Evolutionary conservation across 2,888 invertebrate genomes (phyloP), one percentile per base, ranked within the genome.

Genomic region (Selenia dentaria): DNA sequence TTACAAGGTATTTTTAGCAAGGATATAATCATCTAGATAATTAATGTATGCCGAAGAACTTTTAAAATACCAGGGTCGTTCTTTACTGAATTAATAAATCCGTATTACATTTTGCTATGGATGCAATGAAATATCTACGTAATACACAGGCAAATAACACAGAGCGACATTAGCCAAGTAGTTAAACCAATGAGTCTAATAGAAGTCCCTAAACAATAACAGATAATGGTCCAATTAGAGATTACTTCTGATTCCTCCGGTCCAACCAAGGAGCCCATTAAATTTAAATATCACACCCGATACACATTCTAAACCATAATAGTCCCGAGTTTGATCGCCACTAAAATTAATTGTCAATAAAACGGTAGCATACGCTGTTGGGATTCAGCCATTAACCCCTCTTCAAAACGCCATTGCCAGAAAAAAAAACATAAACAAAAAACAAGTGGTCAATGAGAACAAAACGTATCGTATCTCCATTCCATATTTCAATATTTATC

Each of bases 401-500:
- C 78, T 74, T 78, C 75, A 65, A 66, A 73, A 74, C 66, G 67
- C 79, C 77, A 83, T 81, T 82, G 81, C 65, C 65, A 55, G 57
- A 60, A 63, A 54, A 35, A 50, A 53, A 59, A 51, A 51, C 44
- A 49, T 35, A 45, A 56, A 59, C 57, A 42, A 50, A 57, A 54
- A 34, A 57, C 54, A 58, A 54, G 46, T 32, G 44, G 48, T 55
- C 49, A 51, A 68, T 56, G 67, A 56, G 69, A 78, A 57, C 65
- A 80, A 77, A 82, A 83, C 74, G 68, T 70, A 81, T 78, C 76
- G 74, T 68, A 82, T 84, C 83, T 81, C 79, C 80, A 80, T 81
- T 82, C 84, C 83, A 87, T 87, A 89, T 85, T 88, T 87, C 85
- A 89, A 87, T 84, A 88, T 88, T 89, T 89, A 89, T 88, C 88